Conservation (phyloP, 1,140 invertebrate genomes). For the Temnothorax nylanderi region DNA sequence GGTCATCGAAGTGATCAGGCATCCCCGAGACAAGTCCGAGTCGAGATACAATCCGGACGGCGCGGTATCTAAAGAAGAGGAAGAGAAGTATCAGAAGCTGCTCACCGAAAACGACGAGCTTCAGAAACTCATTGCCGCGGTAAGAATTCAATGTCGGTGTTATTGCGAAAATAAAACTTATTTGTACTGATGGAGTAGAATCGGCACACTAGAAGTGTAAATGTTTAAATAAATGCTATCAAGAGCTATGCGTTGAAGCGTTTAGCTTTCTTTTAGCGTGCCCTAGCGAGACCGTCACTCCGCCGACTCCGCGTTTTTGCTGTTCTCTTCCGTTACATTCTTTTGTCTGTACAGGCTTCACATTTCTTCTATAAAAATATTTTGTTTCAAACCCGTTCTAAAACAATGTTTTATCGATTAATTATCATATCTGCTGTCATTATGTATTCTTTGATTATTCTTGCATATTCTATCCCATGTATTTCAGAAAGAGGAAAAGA, state of each 20-base stretch:
- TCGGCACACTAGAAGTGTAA: not conserved
- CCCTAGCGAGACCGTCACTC: not conserved
- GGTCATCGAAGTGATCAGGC: constrained; percentile 94
- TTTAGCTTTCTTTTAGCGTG: not conserved
- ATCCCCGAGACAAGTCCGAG: constrained; percentile 93
- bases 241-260: not conserved
- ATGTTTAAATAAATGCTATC: too few relatives aligned
- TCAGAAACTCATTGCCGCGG: constrained; percentile 96
- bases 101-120: constrained; percentile 98
- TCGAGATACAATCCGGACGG: constrained; percentile 95
- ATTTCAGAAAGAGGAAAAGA: constrained; percentile 95
- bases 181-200: not conserved
- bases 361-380: not conserved
- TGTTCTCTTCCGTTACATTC: not conserved
- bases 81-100: constrained; percentile 97
- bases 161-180: not conserved
- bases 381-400: not conserved
- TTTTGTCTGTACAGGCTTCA: not conserved
- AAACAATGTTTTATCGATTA: not conserved
- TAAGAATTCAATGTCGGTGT: constrained; percentile 81
- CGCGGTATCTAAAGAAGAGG: constrained; percentile 96
- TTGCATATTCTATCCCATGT: not conserved
- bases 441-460: not conserved
- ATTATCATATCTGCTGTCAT: not conserved
- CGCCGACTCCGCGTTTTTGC: not conserved